Evolutionary conservation across 2,888 invertebrate genomes (phyloP).

Genomic region (Drosophila robusta): DNA sequence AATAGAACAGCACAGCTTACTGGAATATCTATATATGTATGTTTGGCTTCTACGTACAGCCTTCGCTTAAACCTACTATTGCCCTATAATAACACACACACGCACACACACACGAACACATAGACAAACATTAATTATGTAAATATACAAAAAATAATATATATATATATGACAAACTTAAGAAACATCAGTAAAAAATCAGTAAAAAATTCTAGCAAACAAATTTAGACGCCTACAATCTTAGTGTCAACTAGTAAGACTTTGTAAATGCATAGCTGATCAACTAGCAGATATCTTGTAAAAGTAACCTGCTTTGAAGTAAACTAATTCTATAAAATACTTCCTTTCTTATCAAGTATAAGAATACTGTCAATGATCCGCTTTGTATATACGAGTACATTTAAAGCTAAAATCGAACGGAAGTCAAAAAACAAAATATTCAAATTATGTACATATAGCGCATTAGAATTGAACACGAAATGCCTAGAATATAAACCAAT

Average conservation of each 20-base stretch:
- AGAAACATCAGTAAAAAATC: slow-evolving; percentile 65
- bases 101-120: slow-evolving; percentile 33
- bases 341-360: not conserved
- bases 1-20: slow-evolving; percentile 51
- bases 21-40: slow-evolving; percentile 21
- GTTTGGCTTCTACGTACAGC: slow-evolving; percentile 36
- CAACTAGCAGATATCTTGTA: slow-evolving; percentile 9
- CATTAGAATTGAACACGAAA: slow-evolving; percentile 60
- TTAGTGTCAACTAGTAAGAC: slow-evolving; percentile 53
- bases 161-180: slow-evolving; percentile 34
- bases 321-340: not conserved
- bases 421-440: slow-evolving; percentile 24
- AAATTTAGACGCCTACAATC: slow-evolving; percentile 52
- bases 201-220: slow-evolving; percentile 58
- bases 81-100: slow-evolving; percentile 37
- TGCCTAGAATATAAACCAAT: slow-evolving; percentile 56
- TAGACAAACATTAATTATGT: slow-evolving; percentile 53
- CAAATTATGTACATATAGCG: slow-evolving; percentile 48
- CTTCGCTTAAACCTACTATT: slow-evolving; percentile 40
- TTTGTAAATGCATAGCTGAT: slow-evolving; percentile 45
- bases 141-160: slow-evolving; percentile 46
- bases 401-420: slow-evolving; percentile 22
- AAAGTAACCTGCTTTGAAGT: not conserved
- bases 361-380: slow-evolving; percentile 15
- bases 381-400: slow-evolving; percentile 31